phyloP scores from a whole-genome alignment of 2,113 vertebrate species.

The Terrapene triunguis region DNA sequence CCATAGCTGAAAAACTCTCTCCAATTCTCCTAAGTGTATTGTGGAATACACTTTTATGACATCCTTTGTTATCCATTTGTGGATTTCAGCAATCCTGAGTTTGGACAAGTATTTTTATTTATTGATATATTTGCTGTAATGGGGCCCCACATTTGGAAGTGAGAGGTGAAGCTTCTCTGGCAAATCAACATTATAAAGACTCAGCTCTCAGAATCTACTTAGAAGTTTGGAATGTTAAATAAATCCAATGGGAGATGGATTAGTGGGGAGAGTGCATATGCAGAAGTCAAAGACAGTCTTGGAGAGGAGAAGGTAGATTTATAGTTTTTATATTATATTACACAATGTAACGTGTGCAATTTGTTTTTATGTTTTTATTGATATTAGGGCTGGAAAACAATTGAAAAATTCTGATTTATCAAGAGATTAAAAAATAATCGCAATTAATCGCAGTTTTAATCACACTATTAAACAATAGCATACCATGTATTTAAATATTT shows the following conservation, averaged over 20 bases:
- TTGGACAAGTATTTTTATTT: not conserved
- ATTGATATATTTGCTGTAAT: not conserved
- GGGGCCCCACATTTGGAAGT: not conserved
- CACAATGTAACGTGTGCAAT: not conserved
- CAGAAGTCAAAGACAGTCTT: not conserved
- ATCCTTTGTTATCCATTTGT: not conserved
- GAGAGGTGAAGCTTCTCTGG: not conserved
- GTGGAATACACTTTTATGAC: not conserved
- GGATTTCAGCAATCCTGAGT: not conserved
- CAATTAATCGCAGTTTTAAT: no score
- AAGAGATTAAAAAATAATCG: no score
- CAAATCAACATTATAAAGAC: not conserved
- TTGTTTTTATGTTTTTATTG: not conserved
- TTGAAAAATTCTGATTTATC: no score
- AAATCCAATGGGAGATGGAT: not conserved
- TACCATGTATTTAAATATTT: no score
- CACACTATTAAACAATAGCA: no score
- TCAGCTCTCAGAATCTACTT: not conserved
- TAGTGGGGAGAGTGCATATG: not conserved
- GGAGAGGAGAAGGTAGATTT: not conserved
- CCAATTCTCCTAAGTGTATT: not conserved
- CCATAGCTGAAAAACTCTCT: not conserved
- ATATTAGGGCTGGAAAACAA: not conserved
- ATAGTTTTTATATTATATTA: not conserved
- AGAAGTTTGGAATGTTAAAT: not conserved